These are phyloP conservation scores for Aix galericulata DNA, from an alignment of 2,113 vertebrate species.

Conservation along the genomic window DNA sequence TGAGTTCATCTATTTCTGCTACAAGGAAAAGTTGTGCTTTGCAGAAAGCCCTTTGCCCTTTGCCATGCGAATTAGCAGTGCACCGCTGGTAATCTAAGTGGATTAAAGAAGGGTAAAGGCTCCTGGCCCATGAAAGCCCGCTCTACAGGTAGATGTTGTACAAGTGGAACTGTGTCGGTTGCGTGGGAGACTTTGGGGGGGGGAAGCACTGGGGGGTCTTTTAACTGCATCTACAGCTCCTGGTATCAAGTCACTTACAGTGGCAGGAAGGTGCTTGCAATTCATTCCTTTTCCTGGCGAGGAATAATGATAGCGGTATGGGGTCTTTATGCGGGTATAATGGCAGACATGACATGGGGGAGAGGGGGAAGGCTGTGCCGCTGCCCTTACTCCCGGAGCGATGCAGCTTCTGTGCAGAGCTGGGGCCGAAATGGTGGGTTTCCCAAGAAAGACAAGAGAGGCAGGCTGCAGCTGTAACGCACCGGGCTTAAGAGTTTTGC, in stretches of 20 bases:
- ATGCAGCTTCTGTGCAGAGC: not conserved
- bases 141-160: slow-evolving; percentile 30
- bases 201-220: slow-evolving; percentile 28
- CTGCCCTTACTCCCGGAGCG: not conserved
- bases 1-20: slow-evolving; percentile 12
- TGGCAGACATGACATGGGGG: not conserved
- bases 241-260: slow-evolving; percentile 55
- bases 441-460: not conserved
- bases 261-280: slow-evolving; percentile 42
- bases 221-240: slow-evolving; percentile 9
- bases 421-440: accelerated
- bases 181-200: not conserved
- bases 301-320: slow-evolving; percentile 29
- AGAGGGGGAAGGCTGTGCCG: not conserved
- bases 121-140: slow-evolving; percentile 28
- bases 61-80: slow-evolving; percentile 34
- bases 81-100: slow-evolving; percentile 53
- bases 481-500: slow-evolving; percentile 51
- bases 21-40: slow-evolving; percentile 7
- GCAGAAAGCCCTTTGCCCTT: slow-evolving; percentile 43
- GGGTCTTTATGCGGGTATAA: slow-evolving; percentile 44
- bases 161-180: not conserved
- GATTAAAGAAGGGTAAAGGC: slow-evolving; percentile 57
- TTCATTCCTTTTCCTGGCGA: slow-evolving; percentile 27
- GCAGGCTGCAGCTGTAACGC: not conserved